Evolutionary conservation across 2,113 vertebrate genomes (phyloP).

Genomic region (Pheucticus melanocephalus): DNA sequence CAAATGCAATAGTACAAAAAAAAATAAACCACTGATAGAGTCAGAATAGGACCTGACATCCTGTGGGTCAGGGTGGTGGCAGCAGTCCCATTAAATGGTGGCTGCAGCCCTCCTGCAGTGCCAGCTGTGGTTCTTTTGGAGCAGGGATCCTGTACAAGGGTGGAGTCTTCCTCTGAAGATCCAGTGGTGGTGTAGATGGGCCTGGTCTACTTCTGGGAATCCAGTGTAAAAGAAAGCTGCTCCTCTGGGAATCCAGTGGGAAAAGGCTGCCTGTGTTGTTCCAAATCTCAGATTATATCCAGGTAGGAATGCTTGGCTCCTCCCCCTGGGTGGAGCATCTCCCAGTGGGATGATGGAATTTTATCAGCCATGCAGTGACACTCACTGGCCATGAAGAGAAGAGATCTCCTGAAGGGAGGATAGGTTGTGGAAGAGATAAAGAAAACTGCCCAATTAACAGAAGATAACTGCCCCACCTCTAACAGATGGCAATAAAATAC

Average conservation of each 20-base stretch:
- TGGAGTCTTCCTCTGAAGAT: not conserved
- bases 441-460: not conserved
- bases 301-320: not conserved
- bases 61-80: not conserved
- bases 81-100: not conserved
- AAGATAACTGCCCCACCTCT: not conserved
- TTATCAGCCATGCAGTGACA: not conserved
- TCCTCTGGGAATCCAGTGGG: not conserved
- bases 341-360: not conserved
- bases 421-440: not conserved
- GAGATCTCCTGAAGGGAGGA: not conserved
- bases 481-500: not conserved
- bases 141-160: not conserved
- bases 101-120: not conserved
- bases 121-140: not conserved
- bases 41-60: not conserved
- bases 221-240: not conserved
- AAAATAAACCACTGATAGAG: not conserved
- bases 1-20: not conserved
- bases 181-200: not conserved
- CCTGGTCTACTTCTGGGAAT: not conserved
- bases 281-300: not conserved
- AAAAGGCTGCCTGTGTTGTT: not conserved
- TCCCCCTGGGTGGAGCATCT: not conserved
- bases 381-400: not conserved